Percentiles rank a stretch among this genome's conserved stretches.
phyloP scores from a whole-genome alignment of 2,113 vertebrate species.

The Tapirus terrestris region DNA sequence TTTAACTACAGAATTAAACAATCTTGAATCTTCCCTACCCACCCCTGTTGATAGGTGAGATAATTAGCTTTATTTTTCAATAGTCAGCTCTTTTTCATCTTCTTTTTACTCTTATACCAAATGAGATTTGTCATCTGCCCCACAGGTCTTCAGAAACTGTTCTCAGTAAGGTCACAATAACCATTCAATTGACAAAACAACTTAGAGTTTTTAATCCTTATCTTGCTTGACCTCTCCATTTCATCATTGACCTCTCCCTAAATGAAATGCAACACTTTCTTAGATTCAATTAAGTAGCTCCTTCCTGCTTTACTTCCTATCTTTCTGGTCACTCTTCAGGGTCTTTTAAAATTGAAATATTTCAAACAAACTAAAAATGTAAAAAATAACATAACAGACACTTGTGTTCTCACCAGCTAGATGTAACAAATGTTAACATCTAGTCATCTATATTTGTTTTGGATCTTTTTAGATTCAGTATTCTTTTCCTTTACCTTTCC shows the following conservation, averaged over 20 bases:
- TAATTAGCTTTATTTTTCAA: slow-evolving; percentile 13
- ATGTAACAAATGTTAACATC: slow-evolving; percentile 8
- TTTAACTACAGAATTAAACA: slow-evolving; percentile 10
- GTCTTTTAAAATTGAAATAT: slow-evolving; percentile 37
- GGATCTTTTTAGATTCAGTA: not conserved
- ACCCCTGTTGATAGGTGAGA: not conserved
- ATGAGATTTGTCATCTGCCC: not conserved
- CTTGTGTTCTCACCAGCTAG: not conserved
- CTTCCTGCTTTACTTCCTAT: not conserved
- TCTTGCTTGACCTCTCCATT: not conserved
- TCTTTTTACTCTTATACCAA: not conserved
- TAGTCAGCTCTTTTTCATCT: not conserved
- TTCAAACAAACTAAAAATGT: not conserved
- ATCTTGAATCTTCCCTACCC: not conserved
- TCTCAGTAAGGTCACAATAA: not conserved
- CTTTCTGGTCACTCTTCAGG: not conserved
- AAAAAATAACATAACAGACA: not conserved
- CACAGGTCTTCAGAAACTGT: not conserved
- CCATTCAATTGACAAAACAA: slow-evolving; percentile 3
- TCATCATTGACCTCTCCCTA: not conserved
- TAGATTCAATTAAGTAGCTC: not conserved
- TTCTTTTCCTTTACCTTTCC: not conserved
- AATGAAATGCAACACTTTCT: not conserved
- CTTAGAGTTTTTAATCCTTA: slow-evolving; percentile 12
- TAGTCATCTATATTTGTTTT: slow-evolving; percentile 24